Base-by-base conservation (phyloP, 2,888 invertebrate species). In the Pachymerium ferrugineum region DNA sequence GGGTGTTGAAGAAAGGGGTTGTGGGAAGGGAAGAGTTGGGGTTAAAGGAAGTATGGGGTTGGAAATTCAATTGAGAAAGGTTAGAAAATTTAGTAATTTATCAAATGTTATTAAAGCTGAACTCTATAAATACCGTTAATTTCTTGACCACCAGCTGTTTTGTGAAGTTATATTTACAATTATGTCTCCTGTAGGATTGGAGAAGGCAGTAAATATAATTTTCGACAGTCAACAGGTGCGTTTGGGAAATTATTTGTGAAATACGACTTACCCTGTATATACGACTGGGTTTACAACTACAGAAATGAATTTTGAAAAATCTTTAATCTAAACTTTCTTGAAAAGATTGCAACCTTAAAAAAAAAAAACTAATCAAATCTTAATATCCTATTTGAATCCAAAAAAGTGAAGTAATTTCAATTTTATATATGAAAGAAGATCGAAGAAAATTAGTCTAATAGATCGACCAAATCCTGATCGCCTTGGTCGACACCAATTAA, bases 161-260 rank as follows among this genome's bases (percentile, higher is more conserved):
- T 6, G 25, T 22, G 54, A 54, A 54, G 14, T 22, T 54, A 54
- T 54, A 54, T 54, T 25, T 54, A 54, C 54, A 54, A 54, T 54
- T 54, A 54, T 54, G 54, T 54, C 22, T 25, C 54, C 25, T 10
- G 25, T 14, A 54, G 54, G 28, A 25, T 54, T 28, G 54, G 54
- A 12, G 54, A 25, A 54, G n/a, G 54, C 54, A 25, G 28, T 54
- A 54, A 54, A 54, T 54, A 54, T 25, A 54, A 54, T 54, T 54
- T 54, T 54, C 54, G 54, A 54, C 54, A 54, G 28, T 28, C 54
- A 54, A 54, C 54, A 54, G 54, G 54, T 54, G 54, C 54, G 28
- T 12, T 25, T 10, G 28, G 25, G 25, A 54, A 54, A 54, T 54
- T 54, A 54, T 25, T 54, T 54, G 22, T 54, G 54, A 54, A 14